Conservation (phyloP, 2,888 invertebrate genomes). For the Drosophila suboccidentalis region DNA sequence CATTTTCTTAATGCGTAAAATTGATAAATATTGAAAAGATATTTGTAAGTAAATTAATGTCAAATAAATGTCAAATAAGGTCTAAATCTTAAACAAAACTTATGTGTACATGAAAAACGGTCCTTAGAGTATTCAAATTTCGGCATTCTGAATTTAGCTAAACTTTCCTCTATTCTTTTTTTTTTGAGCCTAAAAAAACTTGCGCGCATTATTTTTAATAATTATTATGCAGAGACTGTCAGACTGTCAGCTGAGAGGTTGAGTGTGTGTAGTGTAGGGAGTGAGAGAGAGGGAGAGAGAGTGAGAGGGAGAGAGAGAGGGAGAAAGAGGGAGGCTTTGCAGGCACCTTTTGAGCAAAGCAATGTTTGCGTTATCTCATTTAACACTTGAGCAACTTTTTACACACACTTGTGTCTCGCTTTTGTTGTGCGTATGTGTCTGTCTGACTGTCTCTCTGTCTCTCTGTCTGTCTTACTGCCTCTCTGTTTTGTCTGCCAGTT, state of each 20-base stretch:
- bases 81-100: too few species aligned
- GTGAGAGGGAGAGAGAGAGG: too few species aligned
- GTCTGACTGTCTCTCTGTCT: background rate
- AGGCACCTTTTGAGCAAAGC: constrained; percentile 29
- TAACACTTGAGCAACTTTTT: constrained; percentile 78
- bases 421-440: constrained; percentile 30
- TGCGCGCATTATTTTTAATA: constrained; percentile 65
- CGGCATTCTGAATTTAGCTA: background rate
- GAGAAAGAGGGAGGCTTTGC: background rate
- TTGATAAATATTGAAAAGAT: too few species aligned
- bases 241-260: constrained; percentile 46
- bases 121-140: background rate
- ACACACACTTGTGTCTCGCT: constrained; percentile 37
- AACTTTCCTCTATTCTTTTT: background rate
- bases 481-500: constrained; percentile 8
- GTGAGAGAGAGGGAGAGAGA: background rate
- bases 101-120: too few species aligned
- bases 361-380: constrained; percentile 78
- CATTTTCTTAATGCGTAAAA: too few species aligned
- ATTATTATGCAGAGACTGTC: constrained; percentile 60
- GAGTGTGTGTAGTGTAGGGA: constrained; percentile 18
- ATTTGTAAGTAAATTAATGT: too few species aligned
- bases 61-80: too few species aligned
- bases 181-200: constrained; percentile 24
- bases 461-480: background rate